Conservation (phyloP, 1,140 invertebrate species). For the Acromyrmex heyeri region DNA sequence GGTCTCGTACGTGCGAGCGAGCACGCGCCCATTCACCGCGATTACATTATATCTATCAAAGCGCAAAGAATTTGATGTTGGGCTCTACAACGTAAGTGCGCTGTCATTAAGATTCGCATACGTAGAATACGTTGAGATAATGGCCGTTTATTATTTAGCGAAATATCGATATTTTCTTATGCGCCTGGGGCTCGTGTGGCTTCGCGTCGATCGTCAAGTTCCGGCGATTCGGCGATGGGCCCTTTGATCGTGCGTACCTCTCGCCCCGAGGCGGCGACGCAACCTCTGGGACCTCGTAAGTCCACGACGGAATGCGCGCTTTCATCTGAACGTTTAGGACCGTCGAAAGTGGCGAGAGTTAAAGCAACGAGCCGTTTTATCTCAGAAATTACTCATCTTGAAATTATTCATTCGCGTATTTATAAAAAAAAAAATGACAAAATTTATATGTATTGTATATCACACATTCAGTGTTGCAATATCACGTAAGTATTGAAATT, state of each 20-base stretch:
- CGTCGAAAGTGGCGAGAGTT: constrained; percentile 26
- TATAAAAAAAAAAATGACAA: not conserved
- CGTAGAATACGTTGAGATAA: constrained; percentile 44
- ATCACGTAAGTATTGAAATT: not conserved
- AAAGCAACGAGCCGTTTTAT: constrained; percentile 50
- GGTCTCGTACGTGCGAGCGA: constrained; percentile 13
- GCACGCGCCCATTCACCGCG: constrained; percentile 24
- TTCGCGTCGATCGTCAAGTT: constrained; percentile 66
- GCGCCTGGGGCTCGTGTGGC: constrained; percentile 60
- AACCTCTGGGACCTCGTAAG: constrained; percentile 72
- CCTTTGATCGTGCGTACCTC: constrained; percentile 75
- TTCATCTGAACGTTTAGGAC: constrained; percentile 42
- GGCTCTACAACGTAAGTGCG: constrained; percentile 32
- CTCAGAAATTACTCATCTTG: not conserved
- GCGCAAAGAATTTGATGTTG: constrained; percentile 43
- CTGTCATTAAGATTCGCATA: constrained; percentile 50
- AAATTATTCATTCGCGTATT: not conserved
- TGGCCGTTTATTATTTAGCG: constrained; percentile 52
- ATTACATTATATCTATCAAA: constrained; percentile 67
- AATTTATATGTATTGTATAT: not conserved
- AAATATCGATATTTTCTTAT: constrained; percentile 68
- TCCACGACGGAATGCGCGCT: constrained; percentile 62
- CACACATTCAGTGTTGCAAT: not conserved
- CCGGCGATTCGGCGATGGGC: constrained; percentile 73
- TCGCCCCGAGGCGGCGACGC: constrained; percentile 66